These are phyloP conservation scores for Pelosia muscerda DNA, from an alignment of 2,888 invertebrate genomes.

Conservation along the genomic window DNA sequence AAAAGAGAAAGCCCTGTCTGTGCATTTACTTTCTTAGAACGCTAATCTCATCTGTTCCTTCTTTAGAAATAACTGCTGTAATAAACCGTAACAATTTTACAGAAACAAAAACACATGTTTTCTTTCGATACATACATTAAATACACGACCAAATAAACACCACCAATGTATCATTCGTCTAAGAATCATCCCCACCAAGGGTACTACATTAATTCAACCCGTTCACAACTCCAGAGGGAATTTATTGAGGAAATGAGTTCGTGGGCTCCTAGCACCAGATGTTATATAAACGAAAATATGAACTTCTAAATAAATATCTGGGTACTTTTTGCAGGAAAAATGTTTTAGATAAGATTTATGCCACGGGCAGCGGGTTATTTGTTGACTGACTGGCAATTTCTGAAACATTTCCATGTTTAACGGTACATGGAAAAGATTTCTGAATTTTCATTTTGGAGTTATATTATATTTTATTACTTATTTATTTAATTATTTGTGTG, in stretches of 20 bases:
- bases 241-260: slow-evolving; percentile 57
- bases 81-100: background rate
- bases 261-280: slow-evolving; percentile 43
- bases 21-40: too few species aligned
- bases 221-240: slow-evolving; percentile 50
- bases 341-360: slow-evolving; percentile 41
- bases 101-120: slow-evolving; percentile 3
- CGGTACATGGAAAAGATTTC: background rate
- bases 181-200: slow-evolving; percentile 42
- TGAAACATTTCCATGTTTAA: slow-evolving; percentile 3
- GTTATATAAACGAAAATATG: slow-evolving; percentile 50
- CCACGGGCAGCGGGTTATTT: slow-evolving; percentile 18
- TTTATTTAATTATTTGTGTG: background rate
- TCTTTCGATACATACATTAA: background rate
- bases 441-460: background rate
- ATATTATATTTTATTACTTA: background rate
- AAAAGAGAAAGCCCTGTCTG: too few species aligned
- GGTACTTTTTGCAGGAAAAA: slow-evolving; percentile 37
- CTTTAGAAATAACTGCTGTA: too few species aligned
- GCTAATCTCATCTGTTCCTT: too few species aligned
- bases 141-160: slow-evolving; percentile 17
- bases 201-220: slow-evolving; percentile 55
- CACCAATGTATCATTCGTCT: slow-evolving; percentile 46
- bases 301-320: slow-evolving; percentile 50
- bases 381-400: slow-evolving; percentile 35